Evolutionary conservation across 2,888 invertebrate species (phyloP).

Genomic region (Phania funesta): DNA sequence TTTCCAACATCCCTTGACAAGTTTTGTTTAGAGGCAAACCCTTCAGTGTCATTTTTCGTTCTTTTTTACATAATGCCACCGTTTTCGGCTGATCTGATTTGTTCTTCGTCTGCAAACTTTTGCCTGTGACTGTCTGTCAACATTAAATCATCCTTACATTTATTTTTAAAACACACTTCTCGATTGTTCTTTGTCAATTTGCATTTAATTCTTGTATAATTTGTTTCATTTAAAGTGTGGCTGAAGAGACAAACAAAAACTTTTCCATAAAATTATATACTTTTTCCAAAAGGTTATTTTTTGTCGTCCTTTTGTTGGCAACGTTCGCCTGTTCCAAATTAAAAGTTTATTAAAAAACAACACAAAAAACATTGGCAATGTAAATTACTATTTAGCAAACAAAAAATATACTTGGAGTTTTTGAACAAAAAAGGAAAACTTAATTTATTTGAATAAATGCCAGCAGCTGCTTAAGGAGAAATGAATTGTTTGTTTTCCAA

Average conservation of each 20-base stretch:
- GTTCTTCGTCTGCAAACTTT: background rate
- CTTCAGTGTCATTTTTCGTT: no score
- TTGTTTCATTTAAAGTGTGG: conserved; percentile 14
- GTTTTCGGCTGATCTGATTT: no score
- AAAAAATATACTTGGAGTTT: background rate
- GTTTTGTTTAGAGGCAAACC: no score
- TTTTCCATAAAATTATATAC: background rate
- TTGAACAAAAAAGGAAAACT: background rate
- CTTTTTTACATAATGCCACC: no score
- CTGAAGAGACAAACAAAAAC: background rate
- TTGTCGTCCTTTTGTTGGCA: conserved; percentile 5
- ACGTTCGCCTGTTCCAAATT: background rate
- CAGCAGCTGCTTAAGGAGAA: background rate
- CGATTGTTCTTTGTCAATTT: conserved; percentile 8
- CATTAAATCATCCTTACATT: no score
- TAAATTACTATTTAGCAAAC: background rate
- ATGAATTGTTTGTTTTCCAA: background rate
- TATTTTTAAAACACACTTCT: background rate
- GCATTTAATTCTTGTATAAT: conserved; percentile 18
- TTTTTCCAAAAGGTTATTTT: no score
- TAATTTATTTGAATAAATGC: conserved; percentile 2
- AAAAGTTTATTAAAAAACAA: conserved; percentile 4
- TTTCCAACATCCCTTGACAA: no score
- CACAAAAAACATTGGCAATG: background rate
- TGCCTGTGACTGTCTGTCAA: background rate